phyloP scores from a whole-genome alignment of 2,797 vertebrate genomes.

The Enteromius fasciolatus region DNA sequence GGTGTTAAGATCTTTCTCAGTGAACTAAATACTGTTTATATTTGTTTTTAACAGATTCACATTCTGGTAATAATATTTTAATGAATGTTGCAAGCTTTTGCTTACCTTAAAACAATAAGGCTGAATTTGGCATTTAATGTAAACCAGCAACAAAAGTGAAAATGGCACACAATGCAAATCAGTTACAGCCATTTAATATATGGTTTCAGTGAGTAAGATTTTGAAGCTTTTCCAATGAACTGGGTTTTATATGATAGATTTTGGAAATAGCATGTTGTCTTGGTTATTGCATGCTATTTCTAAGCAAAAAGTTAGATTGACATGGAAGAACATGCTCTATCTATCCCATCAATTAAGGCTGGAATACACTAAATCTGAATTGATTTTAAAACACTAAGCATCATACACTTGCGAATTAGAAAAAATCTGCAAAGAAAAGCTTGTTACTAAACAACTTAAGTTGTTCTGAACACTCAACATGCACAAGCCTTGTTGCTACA shows the following conservation, averaged over 20 bases:
- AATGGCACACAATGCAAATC: not conserved
- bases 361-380: not conserved
- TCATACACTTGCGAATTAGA: not conserved
- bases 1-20: not conserved
- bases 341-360: not conserved
- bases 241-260: not conserved
- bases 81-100: not conserved
- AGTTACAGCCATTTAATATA: not conserved
- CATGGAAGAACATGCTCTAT: not conserved
- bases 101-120: not conserved
- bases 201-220: not conserved
- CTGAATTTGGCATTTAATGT: not conserved
- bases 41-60: not conserved
- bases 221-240: not conserved
- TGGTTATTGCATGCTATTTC: not conserved
- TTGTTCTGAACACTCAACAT: not conserved
- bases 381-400: not conserved
- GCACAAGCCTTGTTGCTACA: not conserved
- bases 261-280: not conserved
- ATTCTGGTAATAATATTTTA: not conserved
- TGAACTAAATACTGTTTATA: not conserved
- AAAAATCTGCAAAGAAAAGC: not conserved
- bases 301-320: not conserved
- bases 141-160: not conserved
- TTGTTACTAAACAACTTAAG: not conserved